Evolutionary conservation across 1,140 invertebrate species (phyloP).

Genomic region (Drosophila quadrilineata): DNA sequence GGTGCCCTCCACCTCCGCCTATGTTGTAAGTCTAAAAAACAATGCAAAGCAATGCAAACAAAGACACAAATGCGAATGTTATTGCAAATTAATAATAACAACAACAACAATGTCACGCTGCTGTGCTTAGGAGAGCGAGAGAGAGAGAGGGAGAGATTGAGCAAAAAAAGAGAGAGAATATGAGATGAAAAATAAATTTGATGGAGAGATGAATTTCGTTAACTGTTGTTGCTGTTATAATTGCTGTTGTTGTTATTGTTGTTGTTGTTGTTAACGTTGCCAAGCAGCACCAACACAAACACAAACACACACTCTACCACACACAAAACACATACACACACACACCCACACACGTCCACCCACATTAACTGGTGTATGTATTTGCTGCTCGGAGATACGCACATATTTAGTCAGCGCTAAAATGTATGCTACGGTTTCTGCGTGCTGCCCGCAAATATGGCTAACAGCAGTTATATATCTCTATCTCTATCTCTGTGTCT

Average conservation of each 20-base stretch:
- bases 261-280: slow-evolving; percentile 36
- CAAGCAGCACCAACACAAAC: slow-evolving; percentile 21
- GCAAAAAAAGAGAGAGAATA: slow-evolving; percentile 31
- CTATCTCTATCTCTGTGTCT: slow-evolving; percentile 26
- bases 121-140: slow-evolving; percentile 37
- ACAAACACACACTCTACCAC: slow-evolving; percentile 12
- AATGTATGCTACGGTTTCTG: slow-evolving; percentile 54
- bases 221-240: slow-evolving; percentile 48
- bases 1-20: slow-evolving; percentile 86
- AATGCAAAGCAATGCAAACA: slow-evolving; percentile 30
- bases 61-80: no score
- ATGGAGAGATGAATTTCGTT: slow-evolving; percentile 41
- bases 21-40: slow-evolving; percentile 84
- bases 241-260: slow-evolving; percentile 54
- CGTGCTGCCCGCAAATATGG: slow-evolving; percentile 16
- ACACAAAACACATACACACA: slow-evolving; percentile 7
- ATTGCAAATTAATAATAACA: slow-evolving; percentile 8
- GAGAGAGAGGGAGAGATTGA: no score
- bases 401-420: slow-evolving; percentile 40
- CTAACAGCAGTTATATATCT: slow-evolving; percentile 28
- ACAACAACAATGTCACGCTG: slow-evolving; percentile 23
- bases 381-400: slow-evolving; percentile 1
- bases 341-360: slow-evolving; percentile 13
- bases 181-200: no score
- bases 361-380: slow-evolving; percentile 3